phyloP scores from a whole-genome alignment of 2,113 vertebrate genomes.

The Hyla sarda region DNA sequence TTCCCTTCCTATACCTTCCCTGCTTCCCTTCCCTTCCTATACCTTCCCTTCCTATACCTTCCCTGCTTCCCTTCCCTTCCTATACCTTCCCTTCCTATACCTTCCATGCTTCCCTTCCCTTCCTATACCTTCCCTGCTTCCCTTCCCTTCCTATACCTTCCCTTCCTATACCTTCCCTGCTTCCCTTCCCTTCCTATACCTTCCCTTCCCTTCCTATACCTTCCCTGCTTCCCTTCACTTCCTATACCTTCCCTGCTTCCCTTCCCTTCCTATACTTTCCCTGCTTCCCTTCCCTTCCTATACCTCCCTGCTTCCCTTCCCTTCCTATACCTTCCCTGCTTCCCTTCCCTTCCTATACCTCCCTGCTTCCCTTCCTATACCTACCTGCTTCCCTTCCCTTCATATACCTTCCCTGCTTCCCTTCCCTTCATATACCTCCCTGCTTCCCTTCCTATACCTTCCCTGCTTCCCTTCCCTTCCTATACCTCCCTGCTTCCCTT shows the following conservation, averaged over 20 bases:
- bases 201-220: neutral
- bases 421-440: no score
- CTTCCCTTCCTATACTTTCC: neutral
- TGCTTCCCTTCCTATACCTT: neutral
- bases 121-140: no score
- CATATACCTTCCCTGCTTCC: no score
- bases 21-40: neutral
- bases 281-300: slow-evolving; percentile 34
- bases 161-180: no score
- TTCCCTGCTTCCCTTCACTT: neutral
- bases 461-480: neutral
- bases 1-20: no score
- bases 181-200: no score
- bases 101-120: neutral
- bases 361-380: no score
- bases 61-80: slow-evolving; percentile 22
- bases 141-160: no score
- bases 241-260: neutral
- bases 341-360: no score
- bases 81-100: slow-evolving; percentile 8
- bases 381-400: neutral
- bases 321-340: no score
- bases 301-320: slow-evolving; percentile 27
- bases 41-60: neutral
- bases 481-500: neutral